Base-by-base conservation (phyloP, 1,140 invertebrate genomes). In the Caenorhabditis brenneri region DNA sequence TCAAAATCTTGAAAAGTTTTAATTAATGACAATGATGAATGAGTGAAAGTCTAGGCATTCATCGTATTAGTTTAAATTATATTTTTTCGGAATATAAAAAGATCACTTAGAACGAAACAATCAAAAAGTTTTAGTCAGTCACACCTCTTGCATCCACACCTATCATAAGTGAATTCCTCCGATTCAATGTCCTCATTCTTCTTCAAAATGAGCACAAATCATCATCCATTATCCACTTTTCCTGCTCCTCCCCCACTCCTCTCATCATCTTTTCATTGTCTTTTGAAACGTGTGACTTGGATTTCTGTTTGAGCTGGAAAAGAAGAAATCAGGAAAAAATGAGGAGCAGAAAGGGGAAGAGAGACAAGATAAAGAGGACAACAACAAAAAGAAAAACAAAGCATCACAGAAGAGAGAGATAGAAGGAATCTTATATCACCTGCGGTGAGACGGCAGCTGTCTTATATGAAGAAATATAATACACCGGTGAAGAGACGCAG, bases 381-480 rank as follows among this genome's bases (percentile, higher is more conserved):
- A 74, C 65, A 65, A 39, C 60, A 74, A 74, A 74, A 42, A 39
- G 65, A 74, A 74, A 74, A 74, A 74, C 65, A 74, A 42, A 74
- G n/a, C 36, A 74, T 33, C 65, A 74, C 65, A 74, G 22, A 33
- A 65, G 60, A 36, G 36, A 74, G 16, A 65, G 58, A 65, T 16
- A 65, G 29, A 1, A 36, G 29, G 29, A 74, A 74, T 74, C 27
- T 15, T 42, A 55, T 31, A 74, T 74, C 65, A 74, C 65, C 65
- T 74, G 65, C 65, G 65, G 36, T 39, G 65, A 74, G 65, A 74
- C 65, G 65, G 65, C 65, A 74, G 65, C 65, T 74, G 65, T 74
- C 29, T 15, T 31, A 27, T 15, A 42, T 9, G 22, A 24, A 42
- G 65, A 74, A 46, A 74, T 42, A 74, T 16, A 10, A 27, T 42